Evolutionary conservation across 1,140 invertebrate species (phyloP).

Genomic region (Pseudomyrmex flavicornis): DNA sequence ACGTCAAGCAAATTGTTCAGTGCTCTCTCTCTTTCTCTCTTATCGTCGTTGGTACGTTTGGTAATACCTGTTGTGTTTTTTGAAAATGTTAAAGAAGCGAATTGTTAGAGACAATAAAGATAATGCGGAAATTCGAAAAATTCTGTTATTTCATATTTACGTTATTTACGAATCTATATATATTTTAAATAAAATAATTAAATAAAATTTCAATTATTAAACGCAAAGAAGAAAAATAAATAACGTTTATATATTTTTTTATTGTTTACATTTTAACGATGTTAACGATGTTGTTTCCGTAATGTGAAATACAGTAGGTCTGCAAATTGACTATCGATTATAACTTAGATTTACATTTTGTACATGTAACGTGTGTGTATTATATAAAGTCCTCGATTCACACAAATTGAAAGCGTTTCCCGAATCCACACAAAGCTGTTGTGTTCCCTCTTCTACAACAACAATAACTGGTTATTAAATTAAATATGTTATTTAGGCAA

Average conservation of each 20-base stretch:
- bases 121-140: neutral
- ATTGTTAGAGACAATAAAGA: constrained; percentile 17
- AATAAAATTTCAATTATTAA: constrained; percentile 15
- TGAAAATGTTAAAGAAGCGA: constrained; percentile 44
- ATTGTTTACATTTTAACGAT: constrained; percentile 27
- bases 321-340: constrained; percentile 26
- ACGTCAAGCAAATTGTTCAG: constrained; percentile 62
- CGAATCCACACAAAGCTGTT: constrained; percentile 39
- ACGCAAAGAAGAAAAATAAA: neutral
- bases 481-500: constrained; percentile 31
- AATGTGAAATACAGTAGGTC: constrained; percentile 33
- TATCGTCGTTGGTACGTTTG: constrained; percentile 24
- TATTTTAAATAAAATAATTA: constrained; percentile 8
- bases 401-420: constrained; percentile 26
- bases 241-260: constrained; percentile 25
- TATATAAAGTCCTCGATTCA: constrained; percentile 6
- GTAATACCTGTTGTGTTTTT: constrained; percentile 49
- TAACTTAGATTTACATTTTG: constrained; percentile 28
- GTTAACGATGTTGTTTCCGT: neutral
- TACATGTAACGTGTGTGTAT: constrained; percentile 26
- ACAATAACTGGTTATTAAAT: constrained; percentile 38
- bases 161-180: too few species aligned
- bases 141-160: too few species aligned
- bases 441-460: constrained; percentile 20
- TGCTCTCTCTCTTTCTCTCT: neutral